phyloP scores from a whole-genome alignment of 2,797 vertebrate species.

The Poeciliopsis gracilis region DNA sequence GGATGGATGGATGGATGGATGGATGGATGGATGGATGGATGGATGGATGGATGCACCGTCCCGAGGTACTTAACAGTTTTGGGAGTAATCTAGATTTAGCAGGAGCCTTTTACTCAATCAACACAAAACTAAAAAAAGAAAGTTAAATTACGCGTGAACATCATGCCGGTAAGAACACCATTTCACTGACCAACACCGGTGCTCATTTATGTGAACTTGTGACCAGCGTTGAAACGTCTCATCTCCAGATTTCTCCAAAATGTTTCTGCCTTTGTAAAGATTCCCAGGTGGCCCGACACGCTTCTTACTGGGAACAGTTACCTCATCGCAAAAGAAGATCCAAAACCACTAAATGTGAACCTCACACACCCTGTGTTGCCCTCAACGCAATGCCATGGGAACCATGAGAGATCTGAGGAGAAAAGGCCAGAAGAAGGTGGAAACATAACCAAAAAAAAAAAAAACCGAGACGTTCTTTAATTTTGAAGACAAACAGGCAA shows the following conservation, averaged over 20 bases:
- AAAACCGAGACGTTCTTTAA: neutral
- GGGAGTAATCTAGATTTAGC: neutral
- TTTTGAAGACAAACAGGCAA: neutral
- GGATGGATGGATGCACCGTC: neutral
- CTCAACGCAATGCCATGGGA: conserved; percentile 51
- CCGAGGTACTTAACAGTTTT: neutral
- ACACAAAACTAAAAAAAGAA: neutral
- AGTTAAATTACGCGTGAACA: neutral
- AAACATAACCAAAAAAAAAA: conserved; percentile 10
- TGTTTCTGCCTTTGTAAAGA: conserved; percentile 15
- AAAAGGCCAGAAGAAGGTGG: conserved; percentile 38
- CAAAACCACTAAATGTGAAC: conserved; percentile 69
- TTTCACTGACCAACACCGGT: neutral
- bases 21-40: too few species aligned
- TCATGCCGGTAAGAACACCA: neutral
- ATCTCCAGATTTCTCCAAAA: neutral
- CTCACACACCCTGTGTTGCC: conserved; percentile 40
- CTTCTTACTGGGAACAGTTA: conserved; percentile 47
- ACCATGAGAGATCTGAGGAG: conserved; percentile 38
- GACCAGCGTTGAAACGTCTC: neutral
- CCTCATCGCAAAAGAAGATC: conserved; percentile 54
- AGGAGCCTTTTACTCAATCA: neutral
- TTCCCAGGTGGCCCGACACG: conserved; percentile 56
- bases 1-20: too few species aligned
- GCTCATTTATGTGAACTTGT: neutral